Evolutionary conservation across 2,797 vertebrate species (phyloP).

Genomic region (Schizothorax lantsangensis): DNA sequence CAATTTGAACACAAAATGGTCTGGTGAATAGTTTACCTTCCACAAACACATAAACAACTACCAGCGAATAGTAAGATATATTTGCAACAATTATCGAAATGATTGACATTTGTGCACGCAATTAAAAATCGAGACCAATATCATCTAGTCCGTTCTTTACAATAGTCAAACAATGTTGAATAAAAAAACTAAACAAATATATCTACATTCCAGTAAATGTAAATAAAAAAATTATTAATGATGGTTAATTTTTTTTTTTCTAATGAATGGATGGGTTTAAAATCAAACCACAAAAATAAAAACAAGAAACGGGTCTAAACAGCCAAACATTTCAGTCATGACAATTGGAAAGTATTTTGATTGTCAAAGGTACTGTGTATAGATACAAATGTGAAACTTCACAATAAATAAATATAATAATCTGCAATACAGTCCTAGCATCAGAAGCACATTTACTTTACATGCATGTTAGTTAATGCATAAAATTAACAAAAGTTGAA

Average conservation of each 20-base stretch:
- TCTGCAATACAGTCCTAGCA: conserved; percentile 15
- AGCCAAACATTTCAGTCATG: neutral
- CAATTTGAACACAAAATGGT: neutral
- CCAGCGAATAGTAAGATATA: neutral
- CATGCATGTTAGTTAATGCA: conserved; percentile 19
- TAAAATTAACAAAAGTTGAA: conserved; percentile 3
- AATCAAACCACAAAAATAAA: neutral
- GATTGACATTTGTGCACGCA: neutral
- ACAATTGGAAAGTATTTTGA: conserved; percentile 6
- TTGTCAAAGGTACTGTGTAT: conserved; percentile 16
- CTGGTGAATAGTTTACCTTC: neutral
- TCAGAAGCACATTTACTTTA: conserved; percentile 19
- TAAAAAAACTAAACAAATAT: neutral
- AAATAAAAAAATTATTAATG: neutral
- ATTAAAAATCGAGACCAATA: neutral
- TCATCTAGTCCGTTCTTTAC: neutral
- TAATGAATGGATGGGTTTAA: neutral
- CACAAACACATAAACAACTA: neutral
- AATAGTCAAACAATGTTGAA: neutral
- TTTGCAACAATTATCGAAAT: neutral
- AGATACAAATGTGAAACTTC: neutral
- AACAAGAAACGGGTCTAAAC: neutral
- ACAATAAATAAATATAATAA: neutral
- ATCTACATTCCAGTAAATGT: neutral
- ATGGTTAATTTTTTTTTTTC: neutral